Evolutionary conservation across 2,113 vertebrate species (phyloP).

Genomic region (Platichthys flesus): DNA sequence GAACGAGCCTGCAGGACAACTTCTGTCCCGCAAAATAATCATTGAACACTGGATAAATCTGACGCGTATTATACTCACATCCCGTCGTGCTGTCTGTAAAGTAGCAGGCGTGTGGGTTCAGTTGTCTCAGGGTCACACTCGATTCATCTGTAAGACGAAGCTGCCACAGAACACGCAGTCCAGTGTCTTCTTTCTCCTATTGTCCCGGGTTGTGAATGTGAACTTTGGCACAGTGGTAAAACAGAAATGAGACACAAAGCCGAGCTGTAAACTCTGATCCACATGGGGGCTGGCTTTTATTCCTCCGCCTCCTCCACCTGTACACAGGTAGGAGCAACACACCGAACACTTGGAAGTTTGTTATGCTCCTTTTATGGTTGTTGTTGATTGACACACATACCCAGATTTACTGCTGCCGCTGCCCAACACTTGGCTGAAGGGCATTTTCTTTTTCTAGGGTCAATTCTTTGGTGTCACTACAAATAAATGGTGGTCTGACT

Average conservation of each 20-base stretch:
- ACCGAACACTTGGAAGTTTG: constrained; percentile 8
- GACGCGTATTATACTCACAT: constrained; percentile 50
- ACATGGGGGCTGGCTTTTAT: constrained; percentile 54
- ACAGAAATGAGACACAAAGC: constrained; percentile 33
- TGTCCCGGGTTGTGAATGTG: constrained; percentile 63
- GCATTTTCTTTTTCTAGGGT: not conserved
- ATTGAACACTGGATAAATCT: constrained; percentile 36
- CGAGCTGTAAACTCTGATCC: constrained; percentile 31
- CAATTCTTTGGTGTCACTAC: constrained; percentile 3
- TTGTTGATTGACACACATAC: constrained; percentile 67
- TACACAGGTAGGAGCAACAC: constrained; percentile 17
- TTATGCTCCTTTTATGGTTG: constrained; percentile 54
- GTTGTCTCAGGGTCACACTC: constrained; percentile 17
- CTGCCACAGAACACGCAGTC: constrained; percentile 42
- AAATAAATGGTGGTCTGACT: constrained; percentile 1
- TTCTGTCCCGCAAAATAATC: constrained; percentile 22
- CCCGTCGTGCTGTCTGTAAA: constrained; percentile 3
- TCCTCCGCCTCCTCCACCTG: constrained; percentile 41
- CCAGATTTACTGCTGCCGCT: constrained; percentile 45
- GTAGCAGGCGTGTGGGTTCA: constrained; percentile 25
- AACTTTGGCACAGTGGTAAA: constrained; percentile 69
- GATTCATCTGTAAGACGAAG: constrained; percentile 51
- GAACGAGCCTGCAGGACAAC: not conserved
- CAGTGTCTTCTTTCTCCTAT: constrained; percentile 67
- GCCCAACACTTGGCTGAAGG: constrained; percentile 23